Evolutionary conservation across 2,888 invertebrate genomes (phyloP), one percentile per base, ranked within the genome.

Genomic region (Anthrax anthrax): DNA sequence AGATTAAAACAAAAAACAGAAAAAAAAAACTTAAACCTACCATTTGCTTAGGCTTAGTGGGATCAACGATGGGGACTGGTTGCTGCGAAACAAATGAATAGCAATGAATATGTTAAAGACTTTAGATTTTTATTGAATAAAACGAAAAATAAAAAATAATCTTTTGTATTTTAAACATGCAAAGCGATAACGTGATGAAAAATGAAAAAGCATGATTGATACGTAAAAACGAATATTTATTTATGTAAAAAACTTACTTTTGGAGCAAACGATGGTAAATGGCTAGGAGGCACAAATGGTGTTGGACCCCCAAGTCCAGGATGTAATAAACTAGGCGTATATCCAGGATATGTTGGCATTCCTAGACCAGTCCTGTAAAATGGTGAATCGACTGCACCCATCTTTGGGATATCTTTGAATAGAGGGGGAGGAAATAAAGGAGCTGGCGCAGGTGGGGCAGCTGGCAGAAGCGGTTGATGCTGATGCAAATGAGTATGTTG

Each of bases 401-500:
- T 75, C 71, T 90, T 90, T 53, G 87, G 80, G 63, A 88, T 83
- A 65, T 90, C 90, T 71, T 89, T 89, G 70, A 87, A 89, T 79
- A 87, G 70, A 43, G 80, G 76, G 53, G 84, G 76, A 44, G 81
- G 78, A 58, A 67, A 68, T 40, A 68, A 56, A 39, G 67, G 62
- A 43, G 72, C 67, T 53, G 74, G 64, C 42, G 72, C 69, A 47
- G 75, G 67, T 18, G 76, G 73, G 16, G 78, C 78, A 18, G 77
- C 75, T 43, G 80, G 75, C 48, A 81, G 71, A 47, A 80, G 75
- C 47, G 84, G 76, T 55, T 84, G 83, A 65, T 87, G 86, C 62
- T 88, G 88, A 72, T 89, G 90, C 60, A 90, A 83, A 69, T 89
- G 87, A 45, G 87, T 87, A 67, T 89, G 90, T 63, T 90, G 89